Base-by-base conservation (phyloP, 2,797 vertebrate genomes). In the Bradypus variegatus region DNA sequence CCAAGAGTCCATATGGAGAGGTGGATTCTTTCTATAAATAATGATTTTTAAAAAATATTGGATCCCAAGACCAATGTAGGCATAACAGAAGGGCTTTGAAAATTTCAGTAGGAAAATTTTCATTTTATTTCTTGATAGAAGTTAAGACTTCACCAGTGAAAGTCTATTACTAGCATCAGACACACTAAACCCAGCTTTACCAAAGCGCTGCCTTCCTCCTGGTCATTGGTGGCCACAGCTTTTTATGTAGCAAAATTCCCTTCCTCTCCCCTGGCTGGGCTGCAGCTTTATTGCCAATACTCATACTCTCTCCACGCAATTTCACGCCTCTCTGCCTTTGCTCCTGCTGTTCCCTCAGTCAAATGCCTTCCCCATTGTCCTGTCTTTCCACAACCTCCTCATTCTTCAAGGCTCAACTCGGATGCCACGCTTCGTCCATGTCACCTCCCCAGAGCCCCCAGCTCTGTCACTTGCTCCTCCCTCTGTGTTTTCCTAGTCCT, bases 291-390 rank as follows among this genome's bases (percentile, higher is more conserved):
- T 90, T 81, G 95, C 95, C 81, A 89, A 95, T 84, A 91, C 92
- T 91, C 90, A 90, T 94, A 60, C 93, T 92, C 86, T 77, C 94
- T 94, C 94, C 95, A 94, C 95, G 86, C 95, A 96, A 96, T 96
- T 96, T 96, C 96, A 96, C 95, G 95, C 95, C 93, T 96, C 94
- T 94, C 86, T 96, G 95, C 93, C 76, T 95, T 94, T 84, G 92
- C 96, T 92, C 86, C 88, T 75, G 95, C 95, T 86, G 91, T 92
- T 83, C 94, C 93, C 91, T 81, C 91, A 86, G 86, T 91, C 90
- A 94, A 96, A 94, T 93, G 96, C 94, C 86, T 95, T 94, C 95
- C 78, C 94, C 90, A 95, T 96, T 95, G 96, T 96, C 94, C 48
- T 41, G 88, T 84, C 92, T 80, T 85, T 77, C 89, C 85, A 88